These are phyloP conservation scores for Nasua narica DNA, from an alignment of 2,797 vertebrate genomes.

Conservation along the genomic window DNA sequence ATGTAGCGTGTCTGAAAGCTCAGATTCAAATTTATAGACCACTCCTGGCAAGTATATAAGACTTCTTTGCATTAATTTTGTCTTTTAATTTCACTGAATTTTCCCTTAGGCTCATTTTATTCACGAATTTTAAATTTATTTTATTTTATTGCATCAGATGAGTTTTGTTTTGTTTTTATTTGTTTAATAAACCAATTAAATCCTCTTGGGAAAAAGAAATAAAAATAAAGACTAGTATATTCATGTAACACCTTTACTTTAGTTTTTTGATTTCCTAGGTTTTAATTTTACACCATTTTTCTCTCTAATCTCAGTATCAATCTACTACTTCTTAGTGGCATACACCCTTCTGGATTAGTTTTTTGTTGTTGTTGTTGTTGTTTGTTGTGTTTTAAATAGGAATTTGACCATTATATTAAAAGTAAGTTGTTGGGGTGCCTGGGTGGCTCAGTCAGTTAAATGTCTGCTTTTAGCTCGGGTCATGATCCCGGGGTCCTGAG, in stretches of 20 bases:
- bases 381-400: background rate
- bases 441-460: too few species aligned
- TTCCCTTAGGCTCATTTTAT: background rate
- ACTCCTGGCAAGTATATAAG: background rate
- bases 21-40: constrained; percentile 13
- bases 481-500: too few species aligned
- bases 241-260: background rate
- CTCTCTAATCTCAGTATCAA: background rate
- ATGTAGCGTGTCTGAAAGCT: background rate
- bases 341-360: background rate
- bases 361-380: background rate
- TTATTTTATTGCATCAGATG: background rate
- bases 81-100: background rate
- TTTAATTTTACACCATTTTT: background rate
- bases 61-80: background rate
- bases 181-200: background rate
- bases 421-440: background rate
- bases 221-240: constrained; percentile 9
- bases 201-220: background rate
- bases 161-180: background rate
- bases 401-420: constrained; percentile 5
- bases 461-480: too few species aligned
- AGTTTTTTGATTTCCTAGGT: background rate
- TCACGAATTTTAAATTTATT: background rate
- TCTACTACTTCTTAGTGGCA: background rate